These are phyloP conservation scores for Crocodylus rhombifer DNA, from an alignment of 2,797 vertebrate species.

Conservation along the genomic window DNA sequence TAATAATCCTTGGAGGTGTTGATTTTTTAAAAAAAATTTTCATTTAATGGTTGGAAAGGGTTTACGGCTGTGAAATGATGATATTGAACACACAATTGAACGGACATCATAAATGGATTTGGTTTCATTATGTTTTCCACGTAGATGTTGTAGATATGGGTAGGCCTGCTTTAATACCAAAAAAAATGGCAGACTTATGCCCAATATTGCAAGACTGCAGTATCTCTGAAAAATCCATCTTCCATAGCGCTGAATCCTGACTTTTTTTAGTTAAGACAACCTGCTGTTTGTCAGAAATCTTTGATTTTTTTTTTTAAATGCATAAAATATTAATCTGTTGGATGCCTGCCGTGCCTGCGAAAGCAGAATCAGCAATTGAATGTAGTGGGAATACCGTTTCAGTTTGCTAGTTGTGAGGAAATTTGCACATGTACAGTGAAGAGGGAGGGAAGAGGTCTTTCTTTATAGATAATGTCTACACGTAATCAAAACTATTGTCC, in stretches of 20 bases:
- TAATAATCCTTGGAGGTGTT: background rate
- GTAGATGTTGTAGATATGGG: background rate
- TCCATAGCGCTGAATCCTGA: background rate
- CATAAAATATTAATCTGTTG: background rate
- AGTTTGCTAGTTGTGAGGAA: background rate
- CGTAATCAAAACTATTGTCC: background rate
- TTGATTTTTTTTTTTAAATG: background rate
- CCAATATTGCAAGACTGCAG: conserved; percentile 22
- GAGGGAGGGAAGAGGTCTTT: background rate
- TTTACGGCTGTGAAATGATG: background rate
- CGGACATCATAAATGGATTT: rapidly evolving
- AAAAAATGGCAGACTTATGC: conserved; percentile 56
- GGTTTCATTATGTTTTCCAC: background rate
- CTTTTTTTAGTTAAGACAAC: background rate
- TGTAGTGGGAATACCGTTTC: background rate
- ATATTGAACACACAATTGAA: rapidly evolving
- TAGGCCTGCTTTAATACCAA: conserved; percentile 31
- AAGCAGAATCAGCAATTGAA: rapidly evolving
- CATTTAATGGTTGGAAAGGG: background rate
- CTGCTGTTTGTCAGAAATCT: background rate
- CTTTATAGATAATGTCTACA: background rate
- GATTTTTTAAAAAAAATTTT: background rate
- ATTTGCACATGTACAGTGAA: background rate
- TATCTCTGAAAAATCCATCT: background rate
- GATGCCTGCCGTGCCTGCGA: background rate